Conservation (phyloP, 2,888 invertebrate species). For the Entomobrya proxima region DNA sequence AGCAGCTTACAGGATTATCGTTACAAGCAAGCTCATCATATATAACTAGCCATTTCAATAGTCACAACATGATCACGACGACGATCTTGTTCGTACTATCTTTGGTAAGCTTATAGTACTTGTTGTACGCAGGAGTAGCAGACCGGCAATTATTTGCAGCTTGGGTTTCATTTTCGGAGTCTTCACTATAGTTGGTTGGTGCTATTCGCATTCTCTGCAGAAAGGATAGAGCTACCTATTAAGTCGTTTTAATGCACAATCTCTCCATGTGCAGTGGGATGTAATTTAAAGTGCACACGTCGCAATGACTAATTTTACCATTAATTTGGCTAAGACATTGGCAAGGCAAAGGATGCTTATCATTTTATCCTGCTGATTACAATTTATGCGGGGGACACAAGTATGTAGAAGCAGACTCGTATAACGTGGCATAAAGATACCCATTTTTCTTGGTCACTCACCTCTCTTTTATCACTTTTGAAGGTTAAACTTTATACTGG, state of each 20-base stretch:
- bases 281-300: not conserved
- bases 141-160: not conserved
- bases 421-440: too few relatives aligned
- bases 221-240: not conserved
- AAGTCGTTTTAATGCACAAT: not conserved
- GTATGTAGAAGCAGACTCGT: too few relatives aligned
- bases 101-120: not conserved
- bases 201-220: not conserved
- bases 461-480: too few relatives aligned
- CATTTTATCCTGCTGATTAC: not conserved
- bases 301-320: not conserved
- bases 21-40: constrained; percentile 6
- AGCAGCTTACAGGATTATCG: constrained; percentile 10
- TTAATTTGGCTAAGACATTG: not conserved
- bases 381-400: too few relatives aligned
- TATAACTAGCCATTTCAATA: not conserved
- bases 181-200: not conserved
- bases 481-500: too few relatives aligned
- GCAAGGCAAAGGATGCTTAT: not conserved
- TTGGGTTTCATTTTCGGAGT: not conserved
- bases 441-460: too few relatives aligned
- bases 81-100: not conserved
- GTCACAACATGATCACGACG: not conserved
- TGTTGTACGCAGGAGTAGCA: not conserved
- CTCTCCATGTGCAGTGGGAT: not conserved